Percentiles rank a stretch among this genome's conserved stretches.
Conservation (phyloP, 2,797 vertebrate genomes). For the Pseudomugil gertrudae region DNA sequence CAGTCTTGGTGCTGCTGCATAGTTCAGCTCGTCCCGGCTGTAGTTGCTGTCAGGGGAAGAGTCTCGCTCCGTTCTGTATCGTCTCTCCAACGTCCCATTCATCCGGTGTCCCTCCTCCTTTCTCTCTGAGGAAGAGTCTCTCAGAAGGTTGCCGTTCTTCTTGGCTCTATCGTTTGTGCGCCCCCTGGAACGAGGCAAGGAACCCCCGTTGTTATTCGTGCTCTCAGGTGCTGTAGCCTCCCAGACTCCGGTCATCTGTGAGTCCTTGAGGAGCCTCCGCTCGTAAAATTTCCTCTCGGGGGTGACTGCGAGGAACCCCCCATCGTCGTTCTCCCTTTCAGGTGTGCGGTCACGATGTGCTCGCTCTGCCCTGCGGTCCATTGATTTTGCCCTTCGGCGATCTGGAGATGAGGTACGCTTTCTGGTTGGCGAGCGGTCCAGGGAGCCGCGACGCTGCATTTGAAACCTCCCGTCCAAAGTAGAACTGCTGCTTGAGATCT, state of each 20-base stretch:
- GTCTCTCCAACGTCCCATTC: constrained; percentile 79
- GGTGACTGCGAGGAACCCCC: constrained; percentile 78
- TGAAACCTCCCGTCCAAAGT: constrained; percentile 71
- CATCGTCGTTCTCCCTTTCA: constrained; percentile 80
- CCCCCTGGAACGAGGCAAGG: constrained; percentile 67
- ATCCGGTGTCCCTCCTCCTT: constrained; percentile 71
- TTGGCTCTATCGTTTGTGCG: constrained; percentile 82
- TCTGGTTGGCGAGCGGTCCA: constrained; percentile 87
- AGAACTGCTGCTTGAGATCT: constrained; percentile 78
- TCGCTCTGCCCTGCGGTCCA: constrained; percentile 82
- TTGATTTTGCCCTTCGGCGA: constrained; percentile 83
- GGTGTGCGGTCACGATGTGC: constrained; percentile 85
- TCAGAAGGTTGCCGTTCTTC: constrained; percentile 81
- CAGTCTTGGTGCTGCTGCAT: constrained; percentile 77
- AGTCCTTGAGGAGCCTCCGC: constrained; percentile 73
- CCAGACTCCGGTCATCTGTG: constrained; percentile 62
- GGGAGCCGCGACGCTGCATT: constrained; percentile 83
- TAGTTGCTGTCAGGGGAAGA: constrained; percentile 83
- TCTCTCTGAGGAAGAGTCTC: constrained; percentile 87
- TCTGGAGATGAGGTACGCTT: constrained; percentile 86
- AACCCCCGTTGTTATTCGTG: constrained; percentile 65
- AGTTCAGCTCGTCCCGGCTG: constrained; percentile 81
- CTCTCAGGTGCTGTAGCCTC: constrained; percentile 74
- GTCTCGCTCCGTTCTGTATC: constrained; percentile 73
- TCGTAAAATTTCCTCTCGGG: constrained; percentile 76